Conservation (phyloP, 2,888 invertebrate species). For the Orgyia antiqua region DNA sequence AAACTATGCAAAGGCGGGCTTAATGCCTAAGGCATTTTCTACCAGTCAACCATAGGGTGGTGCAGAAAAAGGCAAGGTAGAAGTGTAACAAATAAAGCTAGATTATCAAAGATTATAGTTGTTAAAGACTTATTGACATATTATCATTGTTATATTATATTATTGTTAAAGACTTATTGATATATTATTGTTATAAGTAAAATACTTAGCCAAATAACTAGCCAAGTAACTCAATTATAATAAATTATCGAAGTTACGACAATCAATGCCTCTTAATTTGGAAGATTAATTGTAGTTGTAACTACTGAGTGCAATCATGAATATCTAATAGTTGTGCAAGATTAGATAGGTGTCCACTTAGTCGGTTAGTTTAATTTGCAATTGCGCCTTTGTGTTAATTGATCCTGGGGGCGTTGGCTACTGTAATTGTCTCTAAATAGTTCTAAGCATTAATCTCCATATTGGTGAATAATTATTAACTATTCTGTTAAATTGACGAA, state of each 20-base stretch:
- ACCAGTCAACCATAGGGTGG: no score
- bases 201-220: conserved; percentile 23
- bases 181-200: no score
- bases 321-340: conserved; percentile 52
- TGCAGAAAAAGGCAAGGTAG: no score
- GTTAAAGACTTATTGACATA: no score
- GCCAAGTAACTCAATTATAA: conserved; percentile 25
- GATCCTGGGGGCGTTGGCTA: conserved; percentile 63
- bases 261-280: conserved; percentile 24
- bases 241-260: conserved; percentile 20
- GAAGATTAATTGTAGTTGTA: conserved; percentile 27
- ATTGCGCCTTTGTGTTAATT: conserved; percentile 71
- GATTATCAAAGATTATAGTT: no score
- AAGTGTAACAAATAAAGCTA: no score
- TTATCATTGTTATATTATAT: no score
- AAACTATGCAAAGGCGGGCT: no score
- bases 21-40: no score
- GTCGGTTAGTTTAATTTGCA: conserved; percentile 70
- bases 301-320: conserved; percentile 46
- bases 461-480: conserved; percentile 19
- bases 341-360: conserved; percentile 52
- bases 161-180: no score
- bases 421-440: conserved; percentile 76
- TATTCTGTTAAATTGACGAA: conserved; percentile 7
- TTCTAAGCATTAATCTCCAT: conserved; percentile 66